Percentiles rank a stretch among this genome's conserved stretches.
Evolutionary conservation across 1,140 invertebrate species (phyloP).

Genomic region (Ceratosolen fusciceps): DNA sequence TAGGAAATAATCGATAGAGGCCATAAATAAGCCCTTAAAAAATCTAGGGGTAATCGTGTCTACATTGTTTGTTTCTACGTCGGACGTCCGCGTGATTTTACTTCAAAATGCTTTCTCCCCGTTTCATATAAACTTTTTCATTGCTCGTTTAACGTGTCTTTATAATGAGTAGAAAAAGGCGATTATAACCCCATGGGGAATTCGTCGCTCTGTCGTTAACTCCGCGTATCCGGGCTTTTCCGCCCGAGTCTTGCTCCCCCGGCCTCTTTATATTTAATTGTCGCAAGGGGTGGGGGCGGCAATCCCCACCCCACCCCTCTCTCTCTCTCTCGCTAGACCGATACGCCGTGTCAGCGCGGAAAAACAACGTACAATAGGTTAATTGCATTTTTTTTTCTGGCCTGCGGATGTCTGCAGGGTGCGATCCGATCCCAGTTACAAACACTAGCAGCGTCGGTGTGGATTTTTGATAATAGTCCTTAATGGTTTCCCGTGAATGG

Average conservation of each 20-base stretch:
- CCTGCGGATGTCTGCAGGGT: background rate
- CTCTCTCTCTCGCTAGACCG: too few relatives aligned
- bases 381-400: conserved; percentile 18
- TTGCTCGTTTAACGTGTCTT: background rate
- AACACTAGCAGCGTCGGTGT: too few relatives aligned
- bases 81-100: background rate
- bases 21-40: too few relatives aligned
- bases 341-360: background rate
- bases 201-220: background rate
- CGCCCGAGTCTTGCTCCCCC: too few relatives aligned
- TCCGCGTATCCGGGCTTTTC: too few relatives aligned
- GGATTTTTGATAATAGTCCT: too few relatives aligned
- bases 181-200: background rate
- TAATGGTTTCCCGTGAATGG: too few relatives aligned
- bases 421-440: background rate
- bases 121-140: background rate
- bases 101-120: background rate
- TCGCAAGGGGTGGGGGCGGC: background rate
- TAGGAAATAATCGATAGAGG: too few relatives aligned
- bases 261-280: conserved; percentile 16
- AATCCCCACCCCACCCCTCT: too few relatives aligned
- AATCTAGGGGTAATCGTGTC: too few relatives aligned
- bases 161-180: background rate
- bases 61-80: too few relatives aligned
- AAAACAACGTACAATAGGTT: background rate